Conservation (phyloP, 2,888 invertebrate species). For the Euproctis similis region DNA sequence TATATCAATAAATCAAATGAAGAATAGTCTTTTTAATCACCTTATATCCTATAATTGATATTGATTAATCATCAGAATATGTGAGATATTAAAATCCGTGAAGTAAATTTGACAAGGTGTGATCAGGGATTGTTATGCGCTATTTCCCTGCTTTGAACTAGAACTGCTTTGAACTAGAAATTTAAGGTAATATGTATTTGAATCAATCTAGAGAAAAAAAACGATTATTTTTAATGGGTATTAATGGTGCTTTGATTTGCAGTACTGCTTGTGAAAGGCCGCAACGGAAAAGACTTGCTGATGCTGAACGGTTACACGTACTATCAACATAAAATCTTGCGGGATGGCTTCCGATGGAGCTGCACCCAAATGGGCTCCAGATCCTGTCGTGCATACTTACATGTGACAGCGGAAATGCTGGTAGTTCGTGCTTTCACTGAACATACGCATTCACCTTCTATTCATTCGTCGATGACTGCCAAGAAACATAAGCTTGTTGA, state of each 20-base stretch:
- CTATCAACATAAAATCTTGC: constrained; percentile 60
- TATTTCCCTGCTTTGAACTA: too few species aligned
- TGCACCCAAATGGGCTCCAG: constrained; percentile 70
- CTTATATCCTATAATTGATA: too few species aligned
- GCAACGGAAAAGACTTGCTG: constrained; percentile 57
- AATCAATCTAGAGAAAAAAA: background rate
- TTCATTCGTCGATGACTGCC: constrained; percentile 44
- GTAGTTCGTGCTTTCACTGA: constrained; percentile 57
- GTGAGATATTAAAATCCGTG: too few species aligned
- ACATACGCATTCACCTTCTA: constrained; percentile 62
- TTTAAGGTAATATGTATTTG: constrained; percentile 1
- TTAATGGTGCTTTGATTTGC: constrained; percentile 30
- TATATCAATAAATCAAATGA: too few species aligned
- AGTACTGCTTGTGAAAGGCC: constrained; percentile 63
- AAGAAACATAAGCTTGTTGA: constrained; percentile 25
- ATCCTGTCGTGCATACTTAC: constrained; percentile 61
- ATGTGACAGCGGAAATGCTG: constrained; percentile 56
- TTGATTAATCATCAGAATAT: too few species aligned
- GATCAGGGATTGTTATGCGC: too few species aligned
- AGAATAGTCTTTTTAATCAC: too few species aligned
- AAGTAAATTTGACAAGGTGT: too few species aligned
- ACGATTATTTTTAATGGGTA: constrained; percentile 6
- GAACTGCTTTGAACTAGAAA: too few species aligned
- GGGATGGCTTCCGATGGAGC: constrained; percentile 66
- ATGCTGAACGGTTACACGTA: constrained; percentile 67